Evolutionary conservation across 2,888 invertebrate species (phyloP), one percentile per base, ranked within the genome.

Genomic region (Rhagium mordax): DNA sequence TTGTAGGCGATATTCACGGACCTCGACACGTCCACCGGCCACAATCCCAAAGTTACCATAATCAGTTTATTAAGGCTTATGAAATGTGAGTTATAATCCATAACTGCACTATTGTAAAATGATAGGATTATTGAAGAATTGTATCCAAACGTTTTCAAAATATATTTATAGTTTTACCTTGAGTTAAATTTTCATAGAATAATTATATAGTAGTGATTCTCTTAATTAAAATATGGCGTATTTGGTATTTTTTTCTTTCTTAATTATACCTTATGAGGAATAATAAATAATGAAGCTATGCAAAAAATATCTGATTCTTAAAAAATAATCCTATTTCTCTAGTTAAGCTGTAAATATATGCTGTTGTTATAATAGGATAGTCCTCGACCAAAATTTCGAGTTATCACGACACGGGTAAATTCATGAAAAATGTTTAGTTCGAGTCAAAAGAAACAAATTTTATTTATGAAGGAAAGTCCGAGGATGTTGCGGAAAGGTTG

Each of bases 21-120:
- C 5, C 51, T 66, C 33, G 60, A 67, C n/a, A 47, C 13, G n/a
- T 29, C 51, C n/a, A 49, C 1, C 10, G 71, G 71, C 71, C 71
- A 71, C 6, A 53, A 15, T 2, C 66, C 71, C 6, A 41, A n/a
- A n/a, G 29, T 0, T 24, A 71, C 5, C 67, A 71, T 53, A 13
- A 29, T 10, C 1, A 16, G 13, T 67, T 53, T 71, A 2, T 24
- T 41, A 10, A n/a, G 47, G 18, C 33, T 66, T 16, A 67, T 8
- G 21, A 60, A 67, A 21, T 18, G 27, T 3, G 66, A 71, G 13
- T 67, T 41, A 27, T 49, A 62, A 18, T 55, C 68, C 72, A 69
- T 68, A 18, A 0, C 15, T 27, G 2, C 29, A 16, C 2, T 59
- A 24, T 6, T 6, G 6, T 6, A 3, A 24, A 24, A 4, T 24